Base-by-base conservation (phyloP, 2,113 vertebrate species). In the Mus spicilegus region DNA sequence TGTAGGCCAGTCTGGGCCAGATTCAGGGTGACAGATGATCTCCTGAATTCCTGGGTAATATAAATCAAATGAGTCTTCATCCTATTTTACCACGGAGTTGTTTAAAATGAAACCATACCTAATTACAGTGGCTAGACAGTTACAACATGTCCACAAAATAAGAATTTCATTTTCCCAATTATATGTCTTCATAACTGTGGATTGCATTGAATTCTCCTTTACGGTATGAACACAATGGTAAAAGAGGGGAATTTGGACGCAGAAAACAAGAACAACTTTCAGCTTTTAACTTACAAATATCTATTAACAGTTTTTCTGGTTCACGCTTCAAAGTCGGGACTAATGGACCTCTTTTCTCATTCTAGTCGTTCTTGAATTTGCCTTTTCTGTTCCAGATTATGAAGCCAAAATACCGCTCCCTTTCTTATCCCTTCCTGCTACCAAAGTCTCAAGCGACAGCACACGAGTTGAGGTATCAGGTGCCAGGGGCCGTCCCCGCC, bases 331-430 rank as follows among this genome's bases (percentile, higher is more conserved):
- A 95, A 90, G 2, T 16, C 63, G 19, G 22, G 7, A 80, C 20
- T 46, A 81, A 58, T 24, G 54, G 54, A 88, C 36, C 36, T 82
- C 7, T 73, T 93, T 94, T 80, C 77, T 96, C 36, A 87, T 86
- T 63, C 85, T 46, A 36, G 49, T 80, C 14, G 26, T 81, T 80
- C 61, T 78, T 39, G 36, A 84, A 22, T 61, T 20, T 81, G 10
- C 8, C 56, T 88, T 90, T 76, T 36, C 69, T 72, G 93, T 22
- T 89, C 46, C 81, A 99, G 99, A 99, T 99, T 1, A 98, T 99
- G 99, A 99, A 99, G 97, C 98, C 99, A 36, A 99, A 99, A 98
- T 99, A 99, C 91, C 98, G 99, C 4, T 99, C 99, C 3, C 98
- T 99, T 87, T 99, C 99, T 1, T 99, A 99, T 65, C 99, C 99